Base-by-base conservation (phyloP, 1,140 invertebrate genomes). In the Scylla paramamosain region DNA sequence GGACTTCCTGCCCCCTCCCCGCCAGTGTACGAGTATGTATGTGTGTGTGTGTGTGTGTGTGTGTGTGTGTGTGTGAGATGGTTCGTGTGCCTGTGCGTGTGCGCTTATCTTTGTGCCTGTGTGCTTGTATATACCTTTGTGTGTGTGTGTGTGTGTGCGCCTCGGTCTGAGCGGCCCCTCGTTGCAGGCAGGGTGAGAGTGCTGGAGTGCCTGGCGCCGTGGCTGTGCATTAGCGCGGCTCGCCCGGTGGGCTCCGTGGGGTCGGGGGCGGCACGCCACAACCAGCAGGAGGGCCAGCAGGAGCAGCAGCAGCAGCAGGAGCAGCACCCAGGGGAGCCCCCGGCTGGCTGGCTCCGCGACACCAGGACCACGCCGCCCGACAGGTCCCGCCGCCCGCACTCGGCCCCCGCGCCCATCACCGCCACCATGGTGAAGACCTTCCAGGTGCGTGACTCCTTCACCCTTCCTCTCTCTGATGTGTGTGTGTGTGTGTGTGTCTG, bases 181-280 rank as follows among this genome's bases (percentile, higher is more conserved):
- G n/a, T 90, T 84, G 45, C 95, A 96, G 96, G 96, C 84, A 90
- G 95, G 95, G 96, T 95, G 86, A 94, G 96, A 92, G 96, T 96
- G 83, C 94, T 96, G 96, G 96, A 96, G 95, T 96, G 96, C 94
- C 88, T 96, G 96, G 96, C 96, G 52, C 96, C 96, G 52, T 96
- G 96, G 96, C 93, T 96, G 93, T 96, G 96, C 92, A 95, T 96
- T 94, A 96, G 96, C 94, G 93, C 95, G n/a, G 95, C 96, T 29
- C 93, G 96, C 46, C 95, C 96, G 45, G 95, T 96, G 67, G 96
- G 96, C 45, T 95, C 96, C 46, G 96, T 95, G 84, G 96, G 96
- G 83, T 95, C 96, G 32, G 94, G 94, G 84, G 95, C 95, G 46
- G 93, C 90, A 45, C 93, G 95, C n/a, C 94, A 95, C 88, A 77